Percentiles rank a stretch among this genome's conserved stretches.
phyloP scores from a whole-genome alignment of 2,113 vertebrate species.

The human region DNA sequence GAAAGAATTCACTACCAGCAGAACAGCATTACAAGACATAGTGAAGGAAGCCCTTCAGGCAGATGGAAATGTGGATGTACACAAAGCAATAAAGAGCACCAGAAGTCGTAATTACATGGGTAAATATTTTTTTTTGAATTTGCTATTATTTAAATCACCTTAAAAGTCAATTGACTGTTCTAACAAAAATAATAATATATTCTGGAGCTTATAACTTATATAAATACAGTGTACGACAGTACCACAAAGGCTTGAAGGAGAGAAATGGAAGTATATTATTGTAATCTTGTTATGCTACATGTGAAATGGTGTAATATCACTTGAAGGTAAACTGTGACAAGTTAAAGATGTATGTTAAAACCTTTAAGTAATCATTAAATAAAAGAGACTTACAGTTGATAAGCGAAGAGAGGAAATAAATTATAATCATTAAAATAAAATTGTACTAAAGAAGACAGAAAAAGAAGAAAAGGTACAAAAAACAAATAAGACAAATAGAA shows the following conservation, averaged over 20 bases:
- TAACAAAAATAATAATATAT: neutral
- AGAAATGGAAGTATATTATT: neutral
- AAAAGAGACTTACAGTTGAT: neutral
- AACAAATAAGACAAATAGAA: neutral
- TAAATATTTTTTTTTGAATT: neutral
- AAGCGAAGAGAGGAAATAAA: neutral
- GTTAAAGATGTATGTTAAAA: neutral
- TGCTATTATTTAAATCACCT: neutral
- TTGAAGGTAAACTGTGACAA: neutral
- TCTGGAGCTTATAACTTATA: neutral
- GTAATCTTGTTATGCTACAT: neutral
- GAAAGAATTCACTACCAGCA: neutral
- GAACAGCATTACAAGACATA: neutral
- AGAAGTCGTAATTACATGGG: neutral
- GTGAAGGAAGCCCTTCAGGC: neutral
- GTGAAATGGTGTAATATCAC: neutral
- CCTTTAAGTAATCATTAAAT: neutral
- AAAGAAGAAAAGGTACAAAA: neutral
- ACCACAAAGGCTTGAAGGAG: neutral
- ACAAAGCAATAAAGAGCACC: neutral
- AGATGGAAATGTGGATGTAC: neutral
- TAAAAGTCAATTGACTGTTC: neutral
- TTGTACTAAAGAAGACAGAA: neutral
- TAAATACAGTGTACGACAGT: neutral
- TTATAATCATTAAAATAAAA: neutral